These are phyloP conservation scores for Cyprinodon diabolis DNA, from an alignment of 2,797 vertebrate species.

Conservation along the genomic window DNA sequence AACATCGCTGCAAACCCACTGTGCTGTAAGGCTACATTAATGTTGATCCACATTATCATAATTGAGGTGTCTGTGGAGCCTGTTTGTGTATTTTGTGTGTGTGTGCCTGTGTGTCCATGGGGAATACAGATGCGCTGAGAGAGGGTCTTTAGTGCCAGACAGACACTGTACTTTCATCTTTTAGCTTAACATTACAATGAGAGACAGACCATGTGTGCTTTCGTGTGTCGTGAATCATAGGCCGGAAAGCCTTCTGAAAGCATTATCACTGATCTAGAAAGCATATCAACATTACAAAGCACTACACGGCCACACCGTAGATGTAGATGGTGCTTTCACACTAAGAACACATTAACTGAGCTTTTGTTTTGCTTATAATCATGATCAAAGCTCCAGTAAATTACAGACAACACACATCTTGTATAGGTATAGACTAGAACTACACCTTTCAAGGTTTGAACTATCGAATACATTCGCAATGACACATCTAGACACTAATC, in stretches of 20 bases:
- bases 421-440: neutral
- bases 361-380: slow-evolving; percentile 23
- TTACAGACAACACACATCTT: neutral
- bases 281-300: slow-evolving; percentile 40
- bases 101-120: slow-evolving; percentile 39
- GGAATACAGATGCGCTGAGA: slow-evolving; percentile 60
- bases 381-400: slow-evolving; percentile 19
- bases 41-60: slow-evolving; percentile 80
- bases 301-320: slow-evolving; percentile 16
- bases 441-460: neutral
- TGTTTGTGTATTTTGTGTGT: slow-evolving; percentile 59
- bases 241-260: slow-evolving; percentile 41
- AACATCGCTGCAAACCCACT: slow-evolving; percentile 59
- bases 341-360: slow-evolving; percentile 8
- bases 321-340: slow-evolving; percentile 19
- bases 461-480: neutral
- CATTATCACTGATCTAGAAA: slow-evolving; percentile 45
- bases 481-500: slow-evolving; percentile 7
- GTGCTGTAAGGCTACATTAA: slow-evolving; percentile 75
- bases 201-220: slow-evolving; percentile 34
- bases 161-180: slow-evolving; percentile 70
- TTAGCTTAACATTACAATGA: slow-evolving; percentile 63
- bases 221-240: slow-evolving; percentile 20
- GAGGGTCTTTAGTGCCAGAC: slow-evolving; percentile 66
- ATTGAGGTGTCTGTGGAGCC: slow-evolving; percentile 79